Percentiles rank a stretch among this genome's conserved stretches.
phyloP scores from a whole-genome alignment of 2,113 vertebrate genomes.

The Onychostruthus taczanowskii region DNA sequence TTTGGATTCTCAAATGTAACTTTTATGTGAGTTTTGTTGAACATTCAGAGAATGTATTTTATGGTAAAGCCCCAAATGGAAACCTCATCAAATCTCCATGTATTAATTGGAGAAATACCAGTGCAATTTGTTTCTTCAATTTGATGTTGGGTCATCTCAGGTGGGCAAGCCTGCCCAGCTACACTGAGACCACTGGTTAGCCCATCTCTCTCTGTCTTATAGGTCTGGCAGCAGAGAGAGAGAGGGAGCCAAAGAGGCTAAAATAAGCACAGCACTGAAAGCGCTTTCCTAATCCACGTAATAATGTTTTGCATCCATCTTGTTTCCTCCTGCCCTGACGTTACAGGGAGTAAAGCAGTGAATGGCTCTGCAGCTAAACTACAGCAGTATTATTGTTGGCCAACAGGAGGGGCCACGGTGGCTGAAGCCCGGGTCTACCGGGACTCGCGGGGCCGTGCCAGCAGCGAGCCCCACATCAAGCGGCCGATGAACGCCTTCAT shows the following conservation, averaged over 20 bases:
- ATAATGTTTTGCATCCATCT: slow-evolving; percentile 81
- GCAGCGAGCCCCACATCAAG: slow-evolving; percentile 98
- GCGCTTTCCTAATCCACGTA: slow-evolving; percentile 27
- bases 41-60: neutral
- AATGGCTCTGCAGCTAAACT: slow-evolving; percentile 92
- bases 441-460: slow-evolving; percentile 93
- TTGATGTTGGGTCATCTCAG: neutral
- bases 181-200: neutral
- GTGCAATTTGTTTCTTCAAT: neutral
- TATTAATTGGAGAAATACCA: neutral
- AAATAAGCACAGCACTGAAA: slow-evolving; percentile 13
- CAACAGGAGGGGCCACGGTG: slow-evolving; percentile 97
- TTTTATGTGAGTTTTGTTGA: neutral
- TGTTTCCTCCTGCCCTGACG: slow-evolving; percentile 84
- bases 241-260: neutral
- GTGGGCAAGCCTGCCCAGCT: neutral
- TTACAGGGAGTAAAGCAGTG: slow-evolving; percentile 87
- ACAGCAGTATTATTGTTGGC: slow-evolving; percentile 94
- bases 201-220: neutral
- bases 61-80: neutral
- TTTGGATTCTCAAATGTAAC: neutral
- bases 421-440: slow-evolving; percentile 96
- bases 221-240: neutral
- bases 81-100: neutral
- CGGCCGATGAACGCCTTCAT: slow-evolving; percentile 99